Evolutionary conservation across 2,797 vertebrate species (phyloP).

Genomic region (Cygnus olor): DNA sequence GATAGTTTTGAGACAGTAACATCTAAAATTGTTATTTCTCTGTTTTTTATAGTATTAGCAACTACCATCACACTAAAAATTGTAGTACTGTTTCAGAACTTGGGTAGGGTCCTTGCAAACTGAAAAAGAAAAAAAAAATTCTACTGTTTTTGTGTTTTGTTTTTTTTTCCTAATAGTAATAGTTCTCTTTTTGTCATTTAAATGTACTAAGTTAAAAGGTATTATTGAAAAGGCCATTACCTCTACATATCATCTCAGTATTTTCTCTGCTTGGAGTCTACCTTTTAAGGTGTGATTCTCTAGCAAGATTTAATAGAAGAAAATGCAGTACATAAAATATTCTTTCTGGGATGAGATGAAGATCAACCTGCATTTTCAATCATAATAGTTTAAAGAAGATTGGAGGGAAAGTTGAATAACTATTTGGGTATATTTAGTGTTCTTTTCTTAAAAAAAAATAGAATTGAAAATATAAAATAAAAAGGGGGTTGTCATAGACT

Average conservation of each 20-base stretch:
- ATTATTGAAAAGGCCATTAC: background rate
- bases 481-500: background rate
- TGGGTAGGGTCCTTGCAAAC: background rate
- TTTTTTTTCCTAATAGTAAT: background rate
- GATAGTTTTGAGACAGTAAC: background rate
- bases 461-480: background rate
- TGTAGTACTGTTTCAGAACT: background rate
- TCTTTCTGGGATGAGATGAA: background rate
- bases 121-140: accelerated
- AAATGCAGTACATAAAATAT: background rate
- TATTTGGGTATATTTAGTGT: background rate
- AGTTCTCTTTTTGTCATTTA: background rate
- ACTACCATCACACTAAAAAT: background rate
- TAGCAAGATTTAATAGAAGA: background rate
- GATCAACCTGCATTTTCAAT: background rate
- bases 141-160: background rate
- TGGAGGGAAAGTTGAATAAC: background rate
- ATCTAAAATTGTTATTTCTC: background rate
- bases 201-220: background rate
- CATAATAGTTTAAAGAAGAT: background rate
- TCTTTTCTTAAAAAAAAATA: background rate
- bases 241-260: background rate
- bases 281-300: background rate
- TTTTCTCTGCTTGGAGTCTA: background rate
- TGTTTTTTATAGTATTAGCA: background rate